Percentiles rank a stretch among this genome's conserved stretches.
phyloP scores from a whole-genome alignment of 2,797 vertebrate species.

The Sebastes oblongus region DNA sequence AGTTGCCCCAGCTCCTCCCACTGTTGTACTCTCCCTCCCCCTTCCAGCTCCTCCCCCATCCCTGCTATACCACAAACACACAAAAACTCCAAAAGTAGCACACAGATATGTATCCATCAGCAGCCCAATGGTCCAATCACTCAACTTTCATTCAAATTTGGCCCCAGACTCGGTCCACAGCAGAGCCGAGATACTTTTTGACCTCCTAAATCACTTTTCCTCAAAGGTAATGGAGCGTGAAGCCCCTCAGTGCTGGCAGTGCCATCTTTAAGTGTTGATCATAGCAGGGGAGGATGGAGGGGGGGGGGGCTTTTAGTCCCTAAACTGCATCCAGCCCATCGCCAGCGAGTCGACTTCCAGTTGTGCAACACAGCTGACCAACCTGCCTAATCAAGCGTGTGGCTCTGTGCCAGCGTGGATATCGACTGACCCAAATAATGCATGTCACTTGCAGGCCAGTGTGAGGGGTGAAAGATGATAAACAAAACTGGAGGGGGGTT shows the following conservation, averaged over 20 bases:
- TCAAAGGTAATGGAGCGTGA: constrained; percentile 60
- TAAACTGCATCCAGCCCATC: constrained; percentile 34
- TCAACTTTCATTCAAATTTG: constrained; percentile 27
- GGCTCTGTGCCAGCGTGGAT: constrained; percentile 52
- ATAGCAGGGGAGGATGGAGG: neutral
- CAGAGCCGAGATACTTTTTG: constrained; percentile 31
- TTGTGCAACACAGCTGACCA: constrained; percentile 75
- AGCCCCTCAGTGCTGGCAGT: constrained; percentile 45
- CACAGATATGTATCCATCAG: neutral
- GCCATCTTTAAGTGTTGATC: constrained; percentile 62
- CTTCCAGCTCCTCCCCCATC: neutral
- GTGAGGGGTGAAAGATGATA: constrained; percentile 23
- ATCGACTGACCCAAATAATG: constrained; percentile 79
- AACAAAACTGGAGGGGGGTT: constrained; percentile 41
- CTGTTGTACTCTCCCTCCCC: neutral
- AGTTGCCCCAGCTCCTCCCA: constrained; percentile 22
- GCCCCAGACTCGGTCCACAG: neutral
- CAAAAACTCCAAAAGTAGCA: neutral
- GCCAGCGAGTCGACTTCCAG: constrained; percentile 41
- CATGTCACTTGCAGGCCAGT: constrained; percentile 54
- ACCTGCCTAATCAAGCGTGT: constrained; percentile 77
- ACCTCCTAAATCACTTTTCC: constrained; percentile 59
- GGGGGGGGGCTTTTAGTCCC: constrained; percentile 24
- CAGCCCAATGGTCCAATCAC: neutral
- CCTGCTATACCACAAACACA: neutral